Evolutionary conservation across 2,797 vertebrate species (phyloP).

Genomic region (Botia kubotai): DNA sequence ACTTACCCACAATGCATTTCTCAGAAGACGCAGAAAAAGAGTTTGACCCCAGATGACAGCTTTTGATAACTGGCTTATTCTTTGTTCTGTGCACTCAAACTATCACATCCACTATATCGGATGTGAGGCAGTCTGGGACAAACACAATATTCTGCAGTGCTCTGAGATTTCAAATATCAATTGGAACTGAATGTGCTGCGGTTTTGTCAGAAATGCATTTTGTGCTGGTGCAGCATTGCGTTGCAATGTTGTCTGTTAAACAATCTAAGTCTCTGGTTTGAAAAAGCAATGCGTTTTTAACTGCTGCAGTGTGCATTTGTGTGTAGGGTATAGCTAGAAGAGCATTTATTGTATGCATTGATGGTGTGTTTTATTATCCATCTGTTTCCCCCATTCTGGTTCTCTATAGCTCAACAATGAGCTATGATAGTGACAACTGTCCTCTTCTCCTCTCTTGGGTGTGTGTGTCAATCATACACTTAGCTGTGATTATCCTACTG

Average conservation of each 20-base stretch:
- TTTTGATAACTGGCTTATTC: neutral
- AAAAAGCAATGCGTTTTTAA: constrained; percentile 16
- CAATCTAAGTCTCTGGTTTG: constrained; percentile 30
- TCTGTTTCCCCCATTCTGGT: neutral
- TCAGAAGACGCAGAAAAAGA: neutral
- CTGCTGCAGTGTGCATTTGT: constrained; percentile 51
- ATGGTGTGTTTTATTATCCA: constrained; percentile 37
- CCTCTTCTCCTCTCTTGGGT: constrained; percentile 11
- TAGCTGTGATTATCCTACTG: constrained; percentile 30
- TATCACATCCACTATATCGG: neutral
- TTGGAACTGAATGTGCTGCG: constrained; percentile 31
- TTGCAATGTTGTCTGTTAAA: constrained; percentile 45
- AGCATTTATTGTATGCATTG: constrained; percentile 49
- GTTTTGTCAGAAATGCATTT: constrained; percentile 40
- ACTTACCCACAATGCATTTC: constrained; percentile 28
- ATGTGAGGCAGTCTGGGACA: constrained; percentile 5
- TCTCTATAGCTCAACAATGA: constrained; percentile 39
- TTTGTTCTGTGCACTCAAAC: neutral
- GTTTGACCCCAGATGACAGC: neutral
- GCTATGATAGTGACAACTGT: constrained; percentile 48
- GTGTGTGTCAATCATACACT: constrained; percentile 13
- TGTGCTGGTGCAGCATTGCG: constrained; percentile 55
- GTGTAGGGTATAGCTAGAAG: neutral
- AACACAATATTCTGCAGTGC: constrained; percentile 21
- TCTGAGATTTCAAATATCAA: constrained; percentile 37